A percentile compares a stretch with the other conserved stretches of the same genome.
Conservation (phyloP, 2,888 invertebrate species). For the Pristionchus arcanus region DNA sequence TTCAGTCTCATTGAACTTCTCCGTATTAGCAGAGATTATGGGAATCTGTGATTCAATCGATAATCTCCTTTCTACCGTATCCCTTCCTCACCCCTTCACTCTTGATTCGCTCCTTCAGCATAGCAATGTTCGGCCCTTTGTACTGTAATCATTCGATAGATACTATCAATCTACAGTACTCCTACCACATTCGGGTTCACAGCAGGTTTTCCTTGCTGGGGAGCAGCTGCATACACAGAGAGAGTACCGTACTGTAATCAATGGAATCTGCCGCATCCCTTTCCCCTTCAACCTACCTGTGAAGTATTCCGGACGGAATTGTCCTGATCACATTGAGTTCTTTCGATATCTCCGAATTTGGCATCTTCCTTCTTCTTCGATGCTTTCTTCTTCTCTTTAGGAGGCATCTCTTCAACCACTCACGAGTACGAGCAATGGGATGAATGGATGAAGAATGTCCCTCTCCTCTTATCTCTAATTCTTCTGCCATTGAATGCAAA, state of each 20-base stretch:
- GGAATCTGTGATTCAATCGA: slow-evolving; percentile 22
- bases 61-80: slow-evolving; percentile 18
- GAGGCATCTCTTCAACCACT: slow-evolving; percentile 33
- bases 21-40: slow-evolving; percentile 9
- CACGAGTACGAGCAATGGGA: neutral
- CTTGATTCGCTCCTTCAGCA: slow-evolving; percentile 41
- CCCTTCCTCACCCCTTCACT: slow-evolving; percentile 39
- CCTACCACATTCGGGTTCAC: slow-evolving; percentile 28
- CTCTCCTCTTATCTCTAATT: neutral
- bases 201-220: slow-evolving; percentile 23
- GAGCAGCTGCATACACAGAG: slow-evolving; percentile 8
- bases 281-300: neutral
- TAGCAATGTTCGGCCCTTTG: slow-evolving; percentile 33
- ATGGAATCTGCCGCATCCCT: neutral
- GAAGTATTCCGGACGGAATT: slow-evolving; percentile 24
- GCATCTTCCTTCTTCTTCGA: neutral
- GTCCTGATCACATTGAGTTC: slow-evolving; percentile 25
- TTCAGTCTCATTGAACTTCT: slow-evolving; percentile 43
- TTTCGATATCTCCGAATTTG: slow-evolving; percentile 30
- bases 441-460: neutral
- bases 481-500: too few relatives aligned
- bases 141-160: slow-evolving; percentile 14
- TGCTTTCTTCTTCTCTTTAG: slow-evolving; percentile 9
- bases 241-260: slow-evolving; percentile 41
- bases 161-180: neutral